Base-by-base conservation (phyloP, 2,113 vertebrate species). In the Donacobius atricapilla region DNA sequence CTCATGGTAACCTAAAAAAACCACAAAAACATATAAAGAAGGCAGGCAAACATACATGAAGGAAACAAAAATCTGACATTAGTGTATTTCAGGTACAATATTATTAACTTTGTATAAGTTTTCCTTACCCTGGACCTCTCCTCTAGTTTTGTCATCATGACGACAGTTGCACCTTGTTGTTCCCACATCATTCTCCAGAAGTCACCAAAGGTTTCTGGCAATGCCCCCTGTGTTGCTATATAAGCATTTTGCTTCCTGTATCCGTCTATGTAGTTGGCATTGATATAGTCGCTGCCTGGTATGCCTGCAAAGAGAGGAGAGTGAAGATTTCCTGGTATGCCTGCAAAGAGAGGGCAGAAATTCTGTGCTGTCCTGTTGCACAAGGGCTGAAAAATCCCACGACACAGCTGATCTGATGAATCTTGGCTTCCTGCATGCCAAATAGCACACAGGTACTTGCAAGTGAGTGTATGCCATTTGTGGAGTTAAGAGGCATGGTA, bases 131-230 rank as follows among this genome's bases (percentile, higher is more conserved):
- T 98, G 65, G 99, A 99, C 68, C 99, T 98, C 91, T 99, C 99
- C 94, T 99, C 99, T 77, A 99, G 97, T 94, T 99, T 99, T 69
- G 99, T 99, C 99, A 99, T 99, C 99, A 99, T 99, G 93, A 99
- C 99, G 2, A 99, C 97, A 35, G 99, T 99, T 71, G 99, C 99
- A n/a, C 99, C 99, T 73, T 99, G 98, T 89, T 99, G 99, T 25
- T 99, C 99, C 99, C 99, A 99, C 94, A 99, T 99, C 99, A 99
- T 99, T 96, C 99, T 99, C 99, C 99, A 99, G 97, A 99, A 99
- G 91, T 99, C 99, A n/a, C 99, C 99, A 54, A 99, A 99, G 2
- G 99, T 99, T 98, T 99, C 99, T 0, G 99, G 99, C 84, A 99
- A 97, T 22, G 99, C 97, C 11, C 99, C 99, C 91, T 99, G 99